Conservation (phyloP, 1,140 invertebrate species). For the Cepaea nemoralis region DNA sequence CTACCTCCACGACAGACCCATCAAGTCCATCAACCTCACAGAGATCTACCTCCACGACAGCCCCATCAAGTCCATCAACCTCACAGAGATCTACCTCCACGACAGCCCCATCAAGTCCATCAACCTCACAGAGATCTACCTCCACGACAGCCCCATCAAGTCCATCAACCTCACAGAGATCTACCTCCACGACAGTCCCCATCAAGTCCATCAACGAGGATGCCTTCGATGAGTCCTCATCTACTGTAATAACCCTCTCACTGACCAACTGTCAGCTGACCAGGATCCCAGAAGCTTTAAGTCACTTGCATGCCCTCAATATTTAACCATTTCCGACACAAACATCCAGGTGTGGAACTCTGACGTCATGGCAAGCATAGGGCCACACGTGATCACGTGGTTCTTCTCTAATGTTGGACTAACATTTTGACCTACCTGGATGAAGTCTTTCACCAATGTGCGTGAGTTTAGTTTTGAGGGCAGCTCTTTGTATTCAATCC, state of each 20-base stretch:
- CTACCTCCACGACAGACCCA: too few species aligned
- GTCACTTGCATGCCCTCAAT: not conserved
- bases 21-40: too few species aligned
- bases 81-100: too few species aligned
- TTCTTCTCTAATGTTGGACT: not conserved
- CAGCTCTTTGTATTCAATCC: not conserved
- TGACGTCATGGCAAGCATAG: not conserved
- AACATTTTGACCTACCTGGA: not conserved
- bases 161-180: too few species aligned
- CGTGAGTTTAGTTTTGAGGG: not conserved
- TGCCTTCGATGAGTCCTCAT: not conserved
- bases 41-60: too few species aligned
- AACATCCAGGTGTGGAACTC: not conserved
- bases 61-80: too few species aligned
- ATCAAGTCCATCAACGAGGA: not conserved
- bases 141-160: too few species aligned
- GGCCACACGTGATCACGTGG: not conserved
- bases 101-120: too few species aligned
- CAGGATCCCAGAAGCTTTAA: not conserved
- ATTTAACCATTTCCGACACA: not conserved
- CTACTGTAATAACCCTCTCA: not conserved
- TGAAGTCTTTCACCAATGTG: not conserved
- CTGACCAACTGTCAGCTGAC: not conserved
- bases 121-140: too few species aligned
- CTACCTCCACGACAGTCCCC: too few species aligned